Percentiles rank a stretch among this genome's conserved stretches.
These are phyloP conservation scores for Enteromius paludinosus DNA, from an alignment of 2,797 vertebrate species.

Conservation along the genomic window DNA sequence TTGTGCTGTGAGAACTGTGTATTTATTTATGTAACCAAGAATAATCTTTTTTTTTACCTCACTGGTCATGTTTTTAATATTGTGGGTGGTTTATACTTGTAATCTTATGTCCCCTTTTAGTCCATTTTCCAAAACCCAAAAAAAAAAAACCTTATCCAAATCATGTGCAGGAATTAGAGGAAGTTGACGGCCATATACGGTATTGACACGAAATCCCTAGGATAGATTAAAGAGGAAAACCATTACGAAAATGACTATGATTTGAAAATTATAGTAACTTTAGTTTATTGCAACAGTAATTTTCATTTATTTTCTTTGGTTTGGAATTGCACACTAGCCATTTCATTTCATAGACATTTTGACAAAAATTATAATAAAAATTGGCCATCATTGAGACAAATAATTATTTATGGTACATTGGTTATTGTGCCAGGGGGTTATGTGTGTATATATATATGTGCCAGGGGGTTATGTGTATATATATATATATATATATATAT, in stretches of 20 bases:
- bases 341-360: background rate
- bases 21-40: background rate
- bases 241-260: background rate
- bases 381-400: background rate
- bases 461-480: background rate
- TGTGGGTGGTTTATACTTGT: background rate
- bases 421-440: background rate
- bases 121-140: background rate
- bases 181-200: background rate
- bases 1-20: background rate
- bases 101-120: background rate
- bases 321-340: constrained; percentile 24
- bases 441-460: background rate
- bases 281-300: background rate
- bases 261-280: constrained; percentile 1
- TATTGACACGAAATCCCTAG: background rate
- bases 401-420: background rate
- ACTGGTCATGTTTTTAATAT: background rate
- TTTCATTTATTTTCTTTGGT: background rate
- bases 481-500: too few species aligned
- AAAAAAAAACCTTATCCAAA: background rate
- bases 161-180: background rate
- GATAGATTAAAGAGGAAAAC: constrained; percentile 6
- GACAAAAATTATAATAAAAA: background rate
- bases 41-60: background rate